Conservation (phyloP, 2,888 invertebrate species). For the Clistopyga incitator region DNA sequence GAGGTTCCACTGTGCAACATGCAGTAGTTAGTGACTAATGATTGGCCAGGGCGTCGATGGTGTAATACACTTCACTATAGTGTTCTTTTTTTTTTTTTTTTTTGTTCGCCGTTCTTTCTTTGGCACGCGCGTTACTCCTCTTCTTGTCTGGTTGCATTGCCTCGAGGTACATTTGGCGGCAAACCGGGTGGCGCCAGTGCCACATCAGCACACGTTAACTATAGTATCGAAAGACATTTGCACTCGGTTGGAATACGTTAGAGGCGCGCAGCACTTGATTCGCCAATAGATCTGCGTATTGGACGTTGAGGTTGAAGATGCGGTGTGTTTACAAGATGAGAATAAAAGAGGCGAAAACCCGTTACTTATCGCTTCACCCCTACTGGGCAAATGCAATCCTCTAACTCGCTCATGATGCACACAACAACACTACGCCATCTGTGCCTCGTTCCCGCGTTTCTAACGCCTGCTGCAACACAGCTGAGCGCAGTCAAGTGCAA, state of each 20-base stretch:
- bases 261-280: neutral
- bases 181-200: conserved; percentile 44
- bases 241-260: conserved; percentile 9
- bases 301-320: conserved; percentile 10
- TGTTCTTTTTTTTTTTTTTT: neutral
- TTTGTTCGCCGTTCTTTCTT: conserved; percentile 8
- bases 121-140: neutral
- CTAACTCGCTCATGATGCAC: too few species aligned
- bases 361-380: conserved; percentile 10
- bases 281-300: neutral
- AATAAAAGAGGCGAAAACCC: conserved; percentile 41
- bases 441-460: neutral
- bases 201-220: neutral
- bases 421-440: neutral
- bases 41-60: conserved; percentile 33
- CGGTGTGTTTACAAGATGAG: conserved; percentile 24
- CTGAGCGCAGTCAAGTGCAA: too few species aligned
- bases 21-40: conserved; percentile 15
- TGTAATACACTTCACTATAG: conserved; percentile 8
- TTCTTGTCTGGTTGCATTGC: conserved; percentile 12
- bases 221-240: conserved; percentile 16
- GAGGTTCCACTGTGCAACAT: too few species aligned
- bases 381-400: too few species aligned
- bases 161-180: conserved; percentile 16
- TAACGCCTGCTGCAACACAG: too few species aligned